Evolutionary conservation across 2,888 invertebrate genomes (phyloP).

Genomic region (Drosophila rellima): DNA sequence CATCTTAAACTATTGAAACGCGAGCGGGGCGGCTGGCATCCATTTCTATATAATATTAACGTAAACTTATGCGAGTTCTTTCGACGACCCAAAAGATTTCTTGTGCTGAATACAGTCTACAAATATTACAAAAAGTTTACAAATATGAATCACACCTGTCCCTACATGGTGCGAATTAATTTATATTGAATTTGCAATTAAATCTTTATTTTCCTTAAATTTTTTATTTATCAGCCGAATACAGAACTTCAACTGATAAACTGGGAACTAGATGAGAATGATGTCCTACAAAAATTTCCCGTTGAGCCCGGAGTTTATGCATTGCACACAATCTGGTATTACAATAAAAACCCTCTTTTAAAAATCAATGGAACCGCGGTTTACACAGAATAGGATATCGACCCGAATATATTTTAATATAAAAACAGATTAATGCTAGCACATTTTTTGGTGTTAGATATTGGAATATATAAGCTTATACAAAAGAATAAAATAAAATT

Average conservation of each 20-base stretch:
- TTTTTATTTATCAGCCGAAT: background rate
- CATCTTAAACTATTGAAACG: background rate
- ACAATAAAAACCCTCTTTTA: background rate
- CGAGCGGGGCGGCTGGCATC: background rate
- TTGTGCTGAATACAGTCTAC: background rate
- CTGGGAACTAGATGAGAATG: background rate
- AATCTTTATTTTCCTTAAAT: background rate
- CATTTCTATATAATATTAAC: background rate
- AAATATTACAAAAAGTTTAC: background rate
- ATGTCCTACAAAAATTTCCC: background rate
- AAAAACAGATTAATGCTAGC: background rate
- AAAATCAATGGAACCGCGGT: slow-evolving; percentile 3
- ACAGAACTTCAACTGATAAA: background rate
- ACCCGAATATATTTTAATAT: background rate
- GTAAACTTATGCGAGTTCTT: background rate
- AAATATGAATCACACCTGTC: background rate
- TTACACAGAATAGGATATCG: background rate
- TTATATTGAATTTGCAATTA: background rate
- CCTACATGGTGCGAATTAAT: background rate
- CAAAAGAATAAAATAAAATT: slow-evolving; percentile 14
- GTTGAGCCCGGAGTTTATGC: background rate
- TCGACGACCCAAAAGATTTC: background rate
- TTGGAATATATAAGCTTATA: slow-evolving; percentile 23
- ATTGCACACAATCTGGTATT: slow-evolving; percentile 3
- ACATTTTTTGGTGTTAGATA: slow-evolving; percentile 25